These are phyloP conservation scores for Phrixothrix hirtus DNA, from an alignment of 2,888 invertebrate genomes.

Conservation along the genomic window DNA sequence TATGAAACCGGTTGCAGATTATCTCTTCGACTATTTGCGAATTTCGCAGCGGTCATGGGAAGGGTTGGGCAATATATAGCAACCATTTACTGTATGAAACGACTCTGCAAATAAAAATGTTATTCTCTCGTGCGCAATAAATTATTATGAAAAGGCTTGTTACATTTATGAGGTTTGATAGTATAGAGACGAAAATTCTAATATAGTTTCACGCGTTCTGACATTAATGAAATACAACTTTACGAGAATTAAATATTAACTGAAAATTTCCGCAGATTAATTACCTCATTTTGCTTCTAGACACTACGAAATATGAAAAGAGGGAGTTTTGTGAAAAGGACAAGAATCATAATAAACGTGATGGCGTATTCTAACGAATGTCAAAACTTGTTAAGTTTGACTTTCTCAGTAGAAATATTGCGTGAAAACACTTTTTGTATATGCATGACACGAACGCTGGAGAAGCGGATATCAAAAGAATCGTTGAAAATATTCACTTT, in stretches of 20 bases:
- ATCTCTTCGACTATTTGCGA: slow-evolving; percentile 45
- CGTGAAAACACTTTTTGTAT: slow-evolving; percentile 20
- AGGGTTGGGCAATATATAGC: slow-evolving; percentile 45
- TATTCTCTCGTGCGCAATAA: slow-evolving; percentile 49
- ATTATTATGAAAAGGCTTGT: slow-evolving; percentile 51
- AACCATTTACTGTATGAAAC: slow-evolving; percentile 50
- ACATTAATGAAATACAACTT: slow-evolving; percentile 13
- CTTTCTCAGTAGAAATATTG: slow-evolving; percentile 3
- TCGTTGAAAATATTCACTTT: slow-evolving; percentile 2
- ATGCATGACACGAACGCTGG: slow-evolving; percentile 18
- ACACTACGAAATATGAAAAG: neutral
- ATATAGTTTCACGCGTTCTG: slow-evolving; percentile 37
- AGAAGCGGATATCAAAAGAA: slow-evolving; percentile 10
- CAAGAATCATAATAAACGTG: neutral
- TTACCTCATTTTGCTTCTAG: neutral
- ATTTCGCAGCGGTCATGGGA: slow-evolving; percentile 43
- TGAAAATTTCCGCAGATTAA: neutral
- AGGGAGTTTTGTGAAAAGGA: neutral
- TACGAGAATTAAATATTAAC: slow-evolving; percentile 6
- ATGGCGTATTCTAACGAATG: neutral
- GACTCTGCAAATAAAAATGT: slow-evolving; percentile 52
- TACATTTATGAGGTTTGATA: slow-evolving; percentile 38
- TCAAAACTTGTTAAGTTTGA: neutral
- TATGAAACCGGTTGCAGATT: slow-evolving; percentile 37
- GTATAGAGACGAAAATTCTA: slow-evolving; percentile 34